phyloP scores from a whole-genome alignment of 2,113 vertebrate genomes.

The Hiodon alosoides region DNA sequence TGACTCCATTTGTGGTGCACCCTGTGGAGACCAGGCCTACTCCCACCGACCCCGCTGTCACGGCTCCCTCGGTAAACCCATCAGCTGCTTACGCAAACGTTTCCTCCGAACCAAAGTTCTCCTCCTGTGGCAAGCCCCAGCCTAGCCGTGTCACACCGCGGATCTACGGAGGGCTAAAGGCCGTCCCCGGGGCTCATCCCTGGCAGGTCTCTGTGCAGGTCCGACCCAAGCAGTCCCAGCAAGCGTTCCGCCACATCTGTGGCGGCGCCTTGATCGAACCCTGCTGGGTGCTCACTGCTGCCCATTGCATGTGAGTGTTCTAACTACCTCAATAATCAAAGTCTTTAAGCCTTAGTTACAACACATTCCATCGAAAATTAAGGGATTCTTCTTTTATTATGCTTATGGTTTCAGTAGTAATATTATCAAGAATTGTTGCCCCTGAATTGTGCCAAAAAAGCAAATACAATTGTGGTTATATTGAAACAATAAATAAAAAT shows the following conservation, averaged over 20 bases:
- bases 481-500: no score
- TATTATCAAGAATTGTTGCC: no score
- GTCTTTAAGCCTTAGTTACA: no score
- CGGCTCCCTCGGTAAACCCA: no score
- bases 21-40: no score
- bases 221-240: conserved; percentile 28
- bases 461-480: neutral
- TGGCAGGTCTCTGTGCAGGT: conserved; percentile 85
- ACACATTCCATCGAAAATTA: no score
- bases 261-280: conserved; percentile 78
- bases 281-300: conserved; percentile 92
- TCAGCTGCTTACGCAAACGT: neutral
- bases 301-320: conserved; percentile 78
- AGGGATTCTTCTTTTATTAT: no score
- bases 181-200: conserved; percentile 73
- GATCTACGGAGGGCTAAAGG: conserved; percentile 81
- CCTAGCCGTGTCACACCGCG: conserved; percentile 48
- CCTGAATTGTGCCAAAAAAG: no score
- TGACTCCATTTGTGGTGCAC: no score
- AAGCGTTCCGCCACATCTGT: conserved; percentile 60
- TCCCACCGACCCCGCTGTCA: neutral
- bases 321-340: no score
- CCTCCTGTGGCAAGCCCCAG: conserved; percentile 70
- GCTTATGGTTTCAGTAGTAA: no score
- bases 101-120: conserved; percentile 41